Conservation (phyloP, 2,797 vertebrate genomes). For the Perodicticus potto region DNA sequence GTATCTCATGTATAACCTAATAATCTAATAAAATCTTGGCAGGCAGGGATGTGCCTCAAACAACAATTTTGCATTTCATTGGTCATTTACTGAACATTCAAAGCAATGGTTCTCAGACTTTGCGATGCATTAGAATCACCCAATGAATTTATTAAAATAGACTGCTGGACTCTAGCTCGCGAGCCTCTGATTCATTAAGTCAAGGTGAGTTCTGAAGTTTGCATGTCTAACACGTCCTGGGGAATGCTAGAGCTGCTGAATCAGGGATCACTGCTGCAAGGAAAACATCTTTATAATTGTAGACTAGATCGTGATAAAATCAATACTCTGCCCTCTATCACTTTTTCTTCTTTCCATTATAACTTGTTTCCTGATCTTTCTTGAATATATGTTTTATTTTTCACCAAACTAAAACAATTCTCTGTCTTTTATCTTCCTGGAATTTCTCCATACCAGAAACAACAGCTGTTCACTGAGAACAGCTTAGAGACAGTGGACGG, state of each 20-base stretch:
- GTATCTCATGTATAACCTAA: neutral
- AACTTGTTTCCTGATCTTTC: neutral
- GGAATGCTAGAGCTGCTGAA: neutral
- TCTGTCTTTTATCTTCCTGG: neutral
- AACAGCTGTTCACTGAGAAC: neutral
- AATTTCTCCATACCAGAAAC: neutral
- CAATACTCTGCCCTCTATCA: neutral
- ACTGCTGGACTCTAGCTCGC: accelerated
- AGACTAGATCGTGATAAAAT: neutral
- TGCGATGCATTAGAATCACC: neutral
- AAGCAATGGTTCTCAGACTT: neutral
- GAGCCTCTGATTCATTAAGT: neutral
- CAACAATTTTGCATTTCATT: neutral
- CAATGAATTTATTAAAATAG: neutral
- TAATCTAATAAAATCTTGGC: neutral
- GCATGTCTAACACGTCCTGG: neutral
- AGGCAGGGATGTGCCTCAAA: neutral
- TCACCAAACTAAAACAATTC: neutral
- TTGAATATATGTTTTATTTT: neutral
- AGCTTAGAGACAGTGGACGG: neutral
- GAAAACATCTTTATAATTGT: neutral
- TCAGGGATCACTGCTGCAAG: neutral
- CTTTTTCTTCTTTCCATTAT: neutral
- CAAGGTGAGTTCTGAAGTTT: neutral
- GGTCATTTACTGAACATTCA: neutral